Percentiles rank a stretch among this genome's conserved stretches.
Conservation (phyloP, 2,797 vertebrate genomes). For the Lutjanus argentimaculatus region DNA sequence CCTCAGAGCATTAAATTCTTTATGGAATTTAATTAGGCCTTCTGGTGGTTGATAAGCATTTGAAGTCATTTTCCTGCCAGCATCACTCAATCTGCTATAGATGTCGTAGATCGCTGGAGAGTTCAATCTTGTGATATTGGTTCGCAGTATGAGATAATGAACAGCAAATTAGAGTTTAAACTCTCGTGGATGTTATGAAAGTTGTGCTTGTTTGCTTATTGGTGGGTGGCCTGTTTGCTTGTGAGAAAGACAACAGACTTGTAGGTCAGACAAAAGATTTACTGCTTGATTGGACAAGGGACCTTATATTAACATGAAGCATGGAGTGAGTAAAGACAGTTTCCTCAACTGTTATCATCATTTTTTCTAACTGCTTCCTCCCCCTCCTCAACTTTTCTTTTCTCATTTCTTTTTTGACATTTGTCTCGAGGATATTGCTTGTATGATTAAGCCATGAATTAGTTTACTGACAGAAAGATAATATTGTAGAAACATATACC, state of each 20-base stretch:
- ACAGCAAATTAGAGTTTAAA: constrained; percentile 10
- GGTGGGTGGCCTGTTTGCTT: background rate
- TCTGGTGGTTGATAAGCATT: constrained; percentile 18
- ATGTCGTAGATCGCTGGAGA: constrained; percentile 26
- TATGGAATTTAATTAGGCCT: constrained; percentile 26
- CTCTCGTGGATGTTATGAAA: background rate
- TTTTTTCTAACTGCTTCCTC: constrained; percentile 1
- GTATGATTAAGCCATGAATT: background rate
- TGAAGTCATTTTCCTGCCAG: constrained; percentile 25
- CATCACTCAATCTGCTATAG: constrained; percentile 2
- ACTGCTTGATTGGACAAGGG: constrained; percentile 33
- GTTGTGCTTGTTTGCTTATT: background rate
- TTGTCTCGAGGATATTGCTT: constrained; percentile 2
- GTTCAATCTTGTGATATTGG: constrained; percentile 11
- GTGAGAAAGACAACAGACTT: constrained; percentile 3
- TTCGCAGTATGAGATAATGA: constrained; percentile 15
- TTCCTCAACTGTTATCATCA: constrained; percentile 44
- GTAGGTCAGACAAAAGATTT: constrained; percentile 29
- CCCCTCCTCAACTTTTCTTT: background rate
- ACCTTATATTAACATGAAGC: constrained; percentile 39
- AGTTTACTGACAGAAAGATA: background rate
- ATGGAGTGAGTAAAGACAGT: constrained; percentile 21
- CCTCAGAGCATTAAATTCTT: constrained; percentile 9
- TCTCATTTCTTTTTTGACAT: constrained; percentile 15
- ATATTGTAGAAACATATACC: background rate